phyloP scores from a whole-genome alignment of 1,140 invertebrate genomes.

The Glossosoma conforme region DNA sequence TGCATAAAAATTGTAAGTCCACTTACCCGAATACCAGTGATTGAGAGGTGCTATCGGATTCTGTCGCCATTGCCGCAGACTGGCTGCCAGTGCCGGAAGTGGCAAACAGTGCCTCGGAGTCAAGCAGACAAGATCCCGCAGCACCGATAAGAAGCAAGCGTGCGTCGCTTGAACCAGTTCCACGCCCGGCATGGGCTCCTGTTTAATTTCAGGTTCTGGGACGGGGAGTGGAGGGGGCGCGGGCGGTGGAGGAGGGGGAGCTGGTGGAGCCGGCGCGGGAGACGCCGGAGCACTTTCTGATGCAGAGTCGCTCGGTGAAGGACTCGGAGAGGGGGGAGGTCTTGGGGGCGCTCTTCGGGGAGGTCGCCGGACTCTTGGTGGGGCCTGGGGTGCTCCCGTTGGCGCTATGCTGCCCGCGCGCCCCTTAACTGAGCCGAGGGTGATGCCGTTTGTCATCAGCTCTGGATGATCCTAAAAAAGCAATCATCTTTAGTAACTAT shows the following conservation, averaged over 20 bases:
- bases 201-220: no score
- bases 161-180: slow-evolving; percentile 60
- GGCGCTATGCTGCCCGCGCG: slow-evolving; percentile 14
- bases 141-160: slow-evolving; percentile 74
- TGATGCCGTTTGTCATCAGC: slow-evolving; percentile 43
- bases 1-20: no score
- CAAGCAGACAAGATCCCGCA: slow-evolving; percentile 76
- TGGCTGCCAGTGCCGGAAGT: slow-evolving; percentile 65
- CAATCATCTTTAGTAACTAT: no score
- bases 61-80: slow-evolving; percentile 73
- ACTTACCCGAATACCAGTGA: slow-evolving; percentile 65
- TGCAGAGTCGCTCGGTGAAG: not conserved
- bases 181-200: no score
- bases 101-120: slow-evolving; percentile 77
- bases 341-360: slow-evolving; percentile 5
- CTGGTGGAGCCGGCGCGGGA: not conserved
- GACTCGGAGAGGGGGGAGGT: not conserved
- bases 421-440: slow-evolving; percentile 34
- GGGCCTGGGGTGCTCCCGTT: not conserved
- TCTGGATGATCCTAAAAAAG: slow-evolving; percentile 45
- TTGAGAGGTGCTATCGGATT: slow-evolving; percentile 78
- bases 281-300: not conserved
- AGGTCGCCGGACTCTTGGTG: not conserved
- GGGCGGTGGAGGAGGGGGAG: not conserved
- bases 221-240: not conserved